Evolutionary conservation across 1,140 invertebrate genomes (phyloP).

Genomic region (Sinonovacula constricta): DNA sequence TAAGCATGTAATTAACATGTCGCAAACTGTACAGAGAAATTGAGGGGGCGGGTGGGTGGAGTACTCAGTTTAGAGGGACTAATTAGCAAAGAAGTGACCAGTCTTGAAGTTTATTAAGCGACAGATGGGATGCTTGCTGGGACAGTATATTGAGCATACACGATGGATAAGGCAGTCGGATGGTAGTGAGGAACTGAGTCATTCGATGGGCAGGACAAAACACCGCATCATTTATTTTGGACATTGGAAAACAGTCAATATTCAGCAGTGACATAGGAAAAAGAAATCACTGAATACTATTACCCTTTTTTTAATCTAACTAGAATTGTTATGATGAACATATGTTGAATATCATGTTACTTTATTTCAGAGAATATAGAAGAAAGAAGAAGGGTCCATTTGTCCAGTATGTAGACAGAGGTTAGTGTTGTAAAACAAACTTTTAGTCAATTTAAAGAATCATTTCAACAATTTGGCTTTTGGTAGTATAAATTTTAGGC

Average conservation of each 20-base stretch:
- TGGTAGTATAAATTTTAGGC: no score
- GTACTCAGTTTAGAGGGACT: no score
- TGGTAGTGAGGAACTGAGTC: no score
- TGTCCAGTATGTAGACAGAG: slow-evolving; percentile 57
- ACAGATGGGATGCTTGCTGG: no score
- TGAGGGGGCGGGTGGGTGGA: no score
- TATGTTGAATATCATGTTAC: background rate
- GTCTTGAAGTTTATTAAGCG: no score
- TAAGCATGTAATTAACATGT: no score
- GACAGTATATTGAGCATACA: no score
- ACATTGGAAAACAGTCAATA: background rate
- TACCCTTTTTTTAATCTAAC: background rate
- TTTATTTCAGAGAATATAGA: slow-evolving; percentile 54
- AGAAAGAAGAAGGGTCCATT: slow-evolving; percentile 60
- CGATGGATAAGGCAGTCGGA: no score
- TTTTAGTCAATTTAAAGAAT: background rate
- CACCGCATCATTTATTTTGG: background rate
- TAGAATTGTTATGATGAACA: background rate
- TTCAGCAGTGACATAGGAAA: background rate
- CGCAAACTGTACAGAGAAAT: no score
- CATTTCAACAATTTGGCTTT: no score
- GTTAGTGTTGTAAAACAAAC: slow-evolving; percentile 28
- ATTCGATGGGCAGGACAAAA: background rate
- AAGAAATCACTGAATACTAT: background rate
- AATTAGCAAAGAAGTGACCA: no score